Evolutionary conservation across 2,888 invertebrate genomes (phyloP).

Genomic region (Mylabris sibirica): DNA sequence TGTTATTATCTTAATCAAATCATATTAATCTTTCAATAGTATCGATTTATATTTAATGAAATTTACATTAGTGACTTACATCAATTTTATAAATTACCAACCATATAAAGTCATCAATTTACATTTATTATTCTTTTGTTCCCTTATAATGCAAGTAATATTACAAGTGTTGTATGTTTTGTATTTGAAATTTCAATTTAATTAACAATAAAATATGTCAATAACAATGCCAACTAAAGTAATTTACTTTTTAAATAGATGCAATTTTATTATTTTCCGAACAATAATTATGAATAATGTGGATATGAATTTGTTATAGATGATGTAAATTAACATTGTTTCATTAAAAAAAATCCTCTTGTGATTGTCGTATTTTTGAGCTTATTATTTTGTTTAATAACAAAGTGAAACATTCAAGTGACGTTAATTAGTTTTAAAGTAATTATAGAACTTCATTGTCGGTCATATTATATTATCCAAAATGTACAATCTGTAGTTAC

Average conservation of each 20-base stretch:
- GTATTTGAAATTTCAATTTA: not conserved
- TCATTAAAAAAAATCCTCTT: not conserved
- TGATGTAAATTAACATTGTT: too few relatives aligned
- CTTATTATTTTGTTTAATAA: slow-evolving; percentile 37
- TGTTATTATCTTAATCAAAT: slow-evolving; percentile 6
- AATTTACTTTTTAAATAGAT: not conserved
- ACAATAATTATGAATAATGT: not conserved
- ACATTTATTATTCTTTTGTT: not conserved
- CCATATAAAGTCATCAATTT: not conserved
- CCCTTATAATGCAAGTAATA: not conserved
- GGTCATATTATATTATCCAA: slow-evolving; percentile 52
- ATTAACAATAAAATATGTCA: not conserved
- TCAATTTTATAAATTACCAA: not conserved
- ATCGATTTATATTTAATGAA: slow-evolving; percentile 16
- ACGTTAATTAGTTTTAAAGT: slow-evolving; percentile 58
- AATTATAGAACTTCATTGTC: slow-evolving; percentile 56
- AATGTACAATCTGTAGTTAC: slow-evolving; percentile 44
- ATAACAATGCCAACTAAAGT: not conserved
- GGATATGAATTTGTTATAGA: too few relatives aligned
- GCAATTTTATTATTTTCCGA: not conserved
- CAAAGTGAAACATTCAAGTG: slow-evolving; percentile 48
- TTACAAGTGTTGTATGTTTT: not conserved
- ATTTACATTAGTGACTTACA: not conserved
- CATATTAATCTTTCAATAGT: not conserved
- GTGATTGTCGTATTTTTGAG: not conserved